phyloP scores from a whole-genome alignment of 2,888 invertebrate genomes.

The Anthophora plumipes region DNA sequence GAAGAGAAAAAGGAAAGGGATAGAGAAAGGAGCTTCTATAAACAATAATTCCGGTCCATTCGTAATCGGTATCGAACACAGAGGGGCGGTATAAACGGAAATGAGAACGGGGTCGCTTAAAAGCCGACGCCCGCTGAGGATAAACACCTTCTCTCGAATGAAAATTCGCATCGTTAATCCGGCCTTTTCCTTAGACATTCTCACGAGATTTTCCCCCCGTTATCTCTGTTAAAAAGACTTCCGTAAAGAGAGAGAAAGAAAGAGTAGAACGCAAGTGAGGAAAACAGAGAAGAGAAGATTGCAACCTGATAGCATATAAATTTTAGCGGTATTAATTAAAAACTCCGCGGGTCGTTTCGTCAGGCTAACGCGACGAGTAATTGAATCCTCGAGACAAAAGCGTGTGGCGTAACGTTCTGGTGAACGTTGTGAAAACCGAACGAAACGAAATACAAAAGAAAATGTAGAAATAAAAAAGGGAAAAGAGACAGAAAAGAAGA shows the following conservation, averaged over 20 bases:
- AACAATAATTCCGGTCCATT: too few species aligned
- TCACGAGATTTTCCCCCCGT: too few species aligned
- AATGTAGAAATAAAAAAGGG: not conserved
- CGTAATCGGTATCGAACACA: not conserved
- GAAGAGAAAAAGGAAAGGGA: not conserved
- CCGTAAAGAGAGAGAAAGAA: too few species aligned
- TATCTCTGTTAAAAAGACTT: too few species aligned
- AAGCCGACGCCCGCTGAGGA: not conserved
- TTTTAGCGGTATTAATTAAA: constrained; percentile 59
- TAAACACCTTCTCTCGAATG: not conserved
- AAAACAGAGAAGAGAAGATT: too few species aligned
- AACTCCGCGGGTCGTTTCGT: constrained; percentile 36
- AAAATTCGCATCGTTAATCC: not conserved
- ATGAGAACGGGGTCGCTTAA: not conserved
- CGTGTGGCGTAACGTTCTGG: not conserved
- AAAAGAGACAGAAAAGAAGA: not conserved
- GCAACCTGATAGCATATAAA: constrained; percentile 23
- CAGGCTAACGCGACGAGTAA: constrained; percentile 53
- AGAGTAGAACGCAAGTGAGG: too few species aligned
- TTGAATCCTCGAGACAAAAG: constrained; percentile 61
- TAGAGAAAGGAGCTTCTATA: not conserved
- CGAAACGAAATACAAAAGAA: constrained; percentile 1
- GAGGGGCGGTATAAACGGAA: not conserved
- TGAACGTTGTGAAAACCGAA: not conserved
- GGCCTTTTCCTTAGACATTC: too few species aligned